phyloP scores from a whole-genome alignment of 2,797 vertebrate species.

The Harpagifer antarcticus region DNA sequence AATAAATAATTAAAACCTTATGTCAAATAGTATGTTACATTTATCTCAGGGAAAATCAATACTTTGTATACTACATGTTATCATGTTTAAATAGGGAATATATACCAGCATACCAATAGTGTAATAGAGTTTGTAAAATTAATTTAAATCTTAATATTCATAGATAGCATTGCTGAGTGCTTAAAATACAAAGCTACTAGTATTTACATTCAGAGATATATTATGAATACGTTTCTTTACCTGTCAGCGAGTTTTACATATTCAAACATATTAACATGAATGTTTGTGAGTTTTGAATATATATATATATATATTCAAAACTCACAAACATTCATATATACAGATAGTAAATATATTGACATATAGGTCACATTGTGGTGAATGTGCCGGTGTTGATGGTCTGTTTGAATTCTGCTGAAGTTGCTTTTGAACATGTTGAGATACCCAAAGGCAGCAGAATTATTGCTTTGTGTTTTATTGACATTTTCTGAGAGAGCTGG shows the following conservation, averaged over 20 bases:
- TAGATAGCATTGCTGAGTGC: conserved; percentile 26
- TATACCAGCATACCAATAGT: conserved; percentile 48
- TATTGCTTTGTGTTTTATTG: conserved; percentile 69
- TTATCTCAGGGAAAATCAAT: conserved; percentile 5
- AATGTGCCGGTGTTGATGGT: conserved; percentile 33
- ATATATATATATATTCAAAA: conserved; percentile 3
- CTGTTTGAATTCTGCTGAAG: conserved; percentile 14
- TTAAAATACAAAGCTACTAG: conserved; percentile 62
- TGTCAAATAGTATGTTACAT: neutral
- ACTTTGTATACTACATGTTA: conserved; percentile 11
- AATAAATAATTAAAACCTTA: neutral
- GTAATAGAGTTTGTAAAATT: conserved; percentile 51
- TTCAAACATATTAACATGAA: conserved; percentile 65
- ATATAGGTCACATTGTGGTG: conserved; percentile 37
- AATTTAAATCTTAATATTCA: conserved; percentile 33
- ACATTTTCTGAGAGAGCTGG: conserved; percentile 25
- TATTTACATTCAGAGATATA: conserved; percentile 69
- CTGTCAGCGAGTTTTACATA: conserved; percentile 43
- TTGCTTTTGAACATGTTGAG: conserved; percentile 23
- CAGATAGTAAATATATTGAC: conserved; percentile 51
- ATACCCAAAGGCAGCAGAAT: conserved; percentile 42
- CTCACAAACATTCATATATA: conserved; percentile 46
- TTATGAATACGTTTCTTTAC: conserved; percentile 58
- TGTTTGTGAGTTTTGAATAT: too few relatives aligned
- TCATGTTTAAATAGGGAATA: conserved; percentile 54